These are phyloP conservation scores for Gerris lacustris DNA, from an alignment of 2,888 invertebrate species.

Conservation along the genomic window DNA sequence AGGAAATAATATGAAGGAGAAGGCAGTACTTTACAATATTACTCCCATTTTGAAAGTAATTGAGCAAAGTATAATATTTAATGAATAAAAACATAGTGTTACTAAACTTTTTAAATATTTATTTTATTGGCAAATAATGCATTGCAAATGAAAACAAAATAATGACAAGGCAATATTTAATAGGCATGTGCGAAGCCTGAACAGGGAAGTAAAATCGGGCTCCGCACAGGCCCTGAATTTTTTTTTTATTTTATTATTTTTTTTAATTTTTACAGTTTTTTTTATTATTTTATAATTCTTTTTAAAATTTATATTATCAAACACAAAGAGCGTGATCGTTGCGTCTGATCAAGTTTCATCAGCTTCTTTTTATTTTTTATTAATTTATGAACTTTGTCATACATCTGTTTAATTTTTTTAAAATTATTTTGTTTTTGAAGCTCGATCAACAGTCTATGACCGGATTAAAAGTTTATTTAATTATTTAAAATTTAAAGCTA, in stretches of 20 bases:
- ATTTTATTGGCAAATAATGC: slow-evolving; percentile 31
- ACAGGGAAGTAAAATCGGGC: slow-evolving; percentile 29
- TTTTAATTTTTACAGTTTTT: slow-evolving; percentile 9
- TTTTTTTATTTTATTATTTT: not conserved
- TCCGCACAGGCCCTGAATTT: slow-evolving; percentile 23
- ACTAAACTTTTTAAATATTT: slow-evolving; percentile 26
- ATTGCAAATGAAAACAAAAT: slow-evolving; percentile 31
- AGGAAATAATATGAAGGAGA: too few species aligned
- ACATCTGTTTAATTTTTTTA: too few species aligned
- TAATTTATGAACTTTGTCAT: too few species aligned
- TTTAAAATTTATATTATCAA: too few species aligned
- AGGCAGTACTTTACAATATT: too few species aligned
- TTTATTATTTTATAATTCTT: not conserved
- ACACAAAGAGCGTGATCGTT: slow-evolving; percentile 6
- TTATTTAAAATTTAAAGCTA: slow-evolving; percentile 6
- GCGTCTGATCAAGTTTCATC: too few species aligned
- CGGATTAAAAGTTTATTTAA: not conserved
- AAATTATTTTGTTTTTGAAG: too few species aligned
- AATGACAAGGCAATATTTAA: slow-evolving; percentile 28
- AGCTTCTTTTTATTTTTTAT: too few species aligned
- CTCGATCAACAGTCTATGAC: too few species aligned
- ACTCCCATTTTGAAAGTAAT: too few species aligned
- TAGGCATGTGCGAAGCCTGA: slow-evolving; percentile 24
- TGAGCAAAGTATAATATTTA: not conserved
- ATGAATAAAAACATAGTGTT: not conserved